These are phyloP conservation scores for Fragum whitleyi DNA, from an alignment of 2,888 invertebrate genomes.

Conservation along the genomic window DNA sequence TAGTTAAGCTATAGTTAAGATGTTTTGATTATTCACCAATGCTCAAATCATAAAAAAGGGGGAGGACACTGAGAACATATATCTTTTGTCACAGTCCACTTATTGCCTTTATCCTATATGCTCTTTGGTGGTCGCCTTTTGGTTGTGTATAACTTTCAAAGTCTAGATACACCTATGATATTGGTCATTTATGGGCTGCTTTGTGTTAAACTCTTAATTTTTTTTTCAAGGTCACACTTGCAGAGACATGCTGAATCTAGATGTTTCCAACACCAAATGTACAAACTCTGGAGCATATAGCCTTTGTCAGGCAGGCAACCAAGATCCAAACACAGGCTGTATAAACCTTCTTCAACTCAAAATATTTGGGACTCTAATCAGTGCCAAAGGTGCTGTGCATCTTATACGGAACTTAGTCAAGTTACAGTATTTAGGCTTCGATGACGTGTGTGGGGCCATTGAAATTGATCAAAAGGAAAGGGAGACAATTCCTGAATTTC, in stretches of 20 bases:
- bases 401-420: conserved; percentile 43
- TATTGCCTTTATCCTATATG: too few relatives aligned
- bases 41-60: too few relatives aligned
- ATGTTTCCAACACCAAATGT: conserved; percentile 37
- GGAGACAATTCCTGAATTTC: background rate
- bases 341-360: conserved; percentile 34
- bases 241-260: conserved; percentile 36
- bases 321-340: conserved; percentile 41
- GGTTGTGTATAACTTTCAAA: too few relatives aligned
- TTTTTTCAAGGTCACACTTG: conserved; percentile 40
- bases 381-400: conserved; percentile 43
- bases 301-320: conserved; percentile 42
- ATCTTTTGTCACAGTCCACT: too few relatives aligned
- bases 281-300: conserved; percentile 57
- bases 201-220: too few relatives aligned
- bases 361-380: conserved; percentile 44
- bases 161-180: too few relatives aligned
- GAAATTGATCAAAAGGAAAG: conserved; percentile 31
- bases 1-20: too few relatives aligned
- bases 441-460: conserved; percentile 50
- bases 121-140: too few relatives aligned
- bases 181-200: too few relatives aligned
- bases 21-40: too few relatives aligned
- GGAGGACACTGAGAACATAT: too few relatives aligned
- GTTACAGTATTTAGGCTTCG: conserved; percentile 49